Evolutionary conservation across 1,140 invertebrate genomes (phyloP).

Genomic region (Venturia canescens): DNA sequence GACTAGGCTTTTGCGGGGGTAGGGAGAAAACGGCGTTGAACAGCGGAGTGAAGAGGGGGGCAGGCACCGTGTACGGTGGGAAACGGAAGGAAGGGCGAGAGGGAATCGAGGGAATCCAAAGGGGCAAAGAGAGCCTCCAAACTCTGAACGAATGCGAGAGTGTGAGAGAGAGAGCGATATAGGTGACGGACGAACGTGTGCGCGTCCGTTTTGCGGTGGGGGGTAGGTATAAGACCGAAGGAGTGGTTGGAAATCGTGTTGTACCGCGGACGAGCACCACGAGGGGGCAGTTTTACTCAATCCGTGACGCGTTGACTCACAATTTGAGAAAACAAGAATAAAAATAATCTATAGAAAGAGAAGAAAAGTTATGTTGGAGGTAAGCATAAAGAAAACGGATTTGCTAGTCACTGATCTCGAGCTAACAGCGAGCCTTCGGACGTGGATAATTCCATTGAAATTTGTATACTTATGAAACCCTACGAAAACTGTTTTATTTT

Average conservation of each 20-base stretch:
- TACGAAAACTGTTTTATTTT: too few relatives aligned
- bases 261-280: slow-evolving; percentile 26
- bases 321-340: not conserved
- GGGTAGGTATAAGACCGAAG: slow-evolving; percentile 41
- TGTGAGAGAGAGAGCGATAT: not conserved
- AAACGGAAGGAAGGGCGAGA: slow-evolving; percentile 47
- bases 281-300: slow-evolving; percentile 37
- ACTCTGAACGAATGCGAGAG: slow-evolving; percentile 2
- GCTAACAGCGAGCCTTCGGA: not conserved
- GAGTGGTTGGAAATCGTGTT: slow-evolving; percentile 27
- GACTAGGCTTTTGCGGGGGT: slow-evolving; percentile 51
- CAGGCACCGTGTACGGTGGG: slow-evolving; percentile 4
- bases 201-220: slow-evolving; percentile 30
- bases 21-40: not conserved
- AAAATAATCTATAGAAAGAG: not conserved
- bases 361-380: too few relatives aligned
- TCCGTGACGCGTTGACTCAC: not conserved
- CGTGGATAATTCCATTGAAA: too few relatives aligned
- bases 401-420: slow-evolving; percentile 5
- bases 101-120: slow-evolving; percentile 42
- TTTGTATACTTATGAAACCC: too few relatives aligned
- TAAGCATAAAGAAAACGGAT: not conserved
- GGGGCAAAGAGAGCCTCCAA: slow-evolving; percentile 1
- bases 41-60: slow-evolving; percentile 28
- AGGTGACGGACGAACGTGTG: slow-evolving; percentile 32